Conservation (phyloP, 2,888 invertebrate species). For the Parasteatoda lunata region DNA sequence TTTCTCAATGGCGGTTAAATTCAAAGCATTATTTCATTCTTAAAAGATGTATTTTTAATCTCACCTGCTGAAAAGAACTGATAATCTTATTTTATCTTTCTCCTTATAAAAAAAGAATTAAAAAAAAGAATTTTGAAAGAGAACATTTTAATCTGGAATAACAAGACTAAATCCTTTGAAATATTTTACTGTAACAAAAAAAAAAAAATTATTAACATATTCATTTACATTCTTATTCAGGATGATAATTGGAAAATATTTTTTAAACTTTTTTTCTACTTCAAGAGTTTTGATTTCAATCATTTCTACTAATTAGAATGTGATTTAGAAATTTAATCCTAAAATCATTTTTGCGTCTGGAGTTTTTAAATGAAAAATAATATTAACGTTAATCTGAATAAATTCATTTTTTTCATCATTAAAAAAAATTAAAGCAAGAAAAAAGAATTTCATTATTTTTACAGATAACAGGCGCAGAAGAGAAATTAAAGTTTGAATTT, state of each 20-base stretch:
- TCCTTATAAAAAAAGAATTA: background rate
- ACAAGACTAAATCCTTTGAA: conserved; percentile 26
- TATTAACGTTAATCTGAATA: no score
- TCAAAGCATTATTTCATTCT: background rate
- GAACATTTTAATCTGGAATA: conserved; percentile 26
- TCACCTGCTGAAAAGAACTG: background rate
- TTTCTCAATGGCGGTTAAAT: no score
- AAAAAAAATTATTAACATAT: conserved; percentile 13
- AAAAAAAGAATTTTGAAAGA: conserved; percentile 13
- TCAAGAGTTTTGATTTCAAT: conserved; percentile 19
- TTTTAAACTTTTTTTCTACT: conserved; percentile 6
- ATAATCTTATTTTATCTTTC: background rate
- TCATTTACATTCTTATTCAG: conserved; percentile 13
- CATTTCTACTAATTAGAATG: conserved; percentile 10
- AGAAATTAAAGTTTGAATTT: no score
- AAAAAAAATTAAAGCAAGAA: no score
- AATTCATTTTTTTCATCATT: no score
- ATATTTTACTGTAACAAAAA: conserved; percentile 22
- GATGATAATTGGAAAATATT: conserved; percentile 19
- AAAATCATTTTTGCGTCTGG: background rate
- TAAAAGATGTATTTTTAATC: conserved; percentile 15
- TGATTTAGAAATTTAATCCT: conserved; percentile 44
- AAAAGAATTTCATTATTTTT: no score
- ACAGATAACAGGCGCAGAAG: no score
- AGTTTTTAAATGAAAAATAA: no score